Conservation (phyloP, 2,113 vertebrate species). For the Uria lomvia region DNA sequence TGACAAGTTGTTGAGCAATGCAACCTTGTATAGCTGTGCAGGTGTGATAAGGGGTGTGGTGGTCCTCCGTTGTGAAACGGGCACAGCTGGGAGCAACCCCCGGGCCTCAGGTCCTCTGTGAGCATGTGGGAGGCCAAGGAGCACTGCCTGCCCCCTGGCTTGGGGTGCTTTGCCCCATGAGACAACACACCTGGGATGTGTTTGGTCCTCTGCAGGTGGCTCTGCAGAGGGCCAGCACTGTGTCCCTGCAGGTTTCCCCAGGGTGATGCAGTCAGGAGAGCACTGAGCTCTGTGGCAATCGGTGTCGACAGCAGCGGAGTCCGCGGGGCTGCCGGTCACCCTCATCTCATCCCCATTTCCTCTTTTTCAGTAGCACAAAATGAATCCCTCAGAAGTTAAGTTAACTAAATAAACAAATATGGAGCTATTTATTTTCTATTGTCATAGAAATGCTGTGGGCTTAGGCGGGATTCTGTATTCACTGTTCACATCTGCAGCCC, state of each 20-base stretch:
- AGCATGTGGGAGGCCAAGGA: not conserved
- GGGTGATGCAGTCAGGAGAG: not conserved
- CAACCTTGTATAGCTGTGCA: accelerated
- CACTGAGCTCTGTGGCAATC: not conserved
- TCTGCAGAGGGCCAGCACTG: not conserved
- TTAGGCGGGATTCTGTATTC: constrained; percentile 4
- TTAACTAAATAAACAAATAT: constrained; percentile 61
- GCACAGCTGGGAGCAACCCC: not conserved
- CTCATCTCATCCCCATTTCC: not conserved
- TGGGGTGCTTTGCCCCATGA: not conserved
- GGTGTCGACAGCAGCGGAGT: not conserved
- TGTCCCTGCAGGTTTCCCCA: accelerated
- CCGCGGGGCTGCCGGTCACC: not conserved
- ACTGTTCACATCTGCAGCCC: constrained; percentile 52
- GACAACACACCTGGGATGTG: too few species aligned
- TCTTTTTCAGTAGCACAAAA: constrained; percentile 45
- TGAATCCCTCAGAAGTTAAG: constrained; percentile 41
- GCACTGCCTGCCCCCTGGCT: not conserved
- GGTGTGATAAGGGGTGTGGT: accelerated
- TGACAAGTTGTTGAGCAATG: not conserved
- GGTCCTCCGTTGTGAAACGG: accelerated
- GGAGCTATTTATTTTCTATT: constrained; percentile 56
- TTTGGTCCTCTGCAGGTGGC: not conserved
- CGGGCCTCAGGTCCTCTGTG: not conserved
- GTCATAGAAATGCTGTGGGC: constrained; percentile 44